These are phyloP conservation scores for Andinoacara biseriatus DNA, from an alignment of 2,113 vertebrate species.

Conservation along the genomic window DNA sequence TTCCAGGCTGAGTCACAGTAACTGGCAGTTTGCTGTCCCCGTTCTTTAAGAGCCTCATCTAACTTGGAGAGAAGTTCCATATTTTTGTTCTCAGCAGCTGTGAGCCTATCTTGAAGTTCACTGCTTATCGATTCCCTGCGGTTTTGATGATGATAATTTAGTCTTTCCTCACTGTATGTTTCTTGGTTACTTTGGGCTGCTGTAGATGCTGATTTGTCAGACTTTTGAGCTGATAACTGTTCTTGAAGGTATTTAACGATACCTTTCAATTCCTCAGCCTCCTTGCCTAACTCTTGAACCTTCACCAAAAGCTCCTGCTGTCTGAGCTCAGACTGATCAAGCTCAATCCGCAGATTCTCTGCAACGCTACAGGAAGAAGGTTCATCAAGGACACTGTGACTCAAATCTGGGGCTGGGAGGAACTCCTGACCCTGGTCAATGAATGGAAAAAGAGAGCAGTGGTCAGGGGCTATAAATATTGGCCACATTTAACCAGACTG, in stretches of 20 bases:
- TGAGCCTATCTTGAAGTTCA: conserved; percentile 74
- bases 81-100: conserved; percentile 76
- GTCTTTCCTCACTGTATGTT: conserved; percentile 61
- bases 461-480: neutral
- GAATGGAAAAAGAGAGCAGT: neutral
- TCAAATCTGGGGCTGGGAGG: conserved; percentile 82
- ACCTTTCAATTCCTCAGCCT: conserved; percentile 74
- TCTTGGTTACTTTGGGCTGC: conserved; percentile 69
- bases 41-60: conserved; percentile 65
- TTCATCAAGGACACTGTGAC: conserved; percentile 81
- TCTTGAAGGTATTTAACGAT: conserved; percentile 82
- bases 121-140: conserved; percentile 56
- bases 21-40: conserved; percentile 71
- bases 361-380: conserved; percentile 78
- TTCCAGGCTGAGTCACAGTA: conserved; percentile 77
- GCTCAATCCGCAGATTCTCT: conserved; percentile 89
- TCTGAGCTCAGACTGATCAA: conserved; percentile 89
- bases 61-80: conserved; percentile 78
- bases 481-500: neutral
- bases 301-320: conserved; percentile 83
- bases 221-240: conserved; percentile 74
- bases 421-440: conserved; percentile 84
- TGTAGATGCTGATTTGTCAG: neutral
- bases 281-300: conserved; percentile 71
- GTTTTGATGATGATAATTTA: conserved; percentile 66